phyloP scores from a whole-genome alignment of 2,888 invertebrate species.

The Podabrus alpinus region DNA sequence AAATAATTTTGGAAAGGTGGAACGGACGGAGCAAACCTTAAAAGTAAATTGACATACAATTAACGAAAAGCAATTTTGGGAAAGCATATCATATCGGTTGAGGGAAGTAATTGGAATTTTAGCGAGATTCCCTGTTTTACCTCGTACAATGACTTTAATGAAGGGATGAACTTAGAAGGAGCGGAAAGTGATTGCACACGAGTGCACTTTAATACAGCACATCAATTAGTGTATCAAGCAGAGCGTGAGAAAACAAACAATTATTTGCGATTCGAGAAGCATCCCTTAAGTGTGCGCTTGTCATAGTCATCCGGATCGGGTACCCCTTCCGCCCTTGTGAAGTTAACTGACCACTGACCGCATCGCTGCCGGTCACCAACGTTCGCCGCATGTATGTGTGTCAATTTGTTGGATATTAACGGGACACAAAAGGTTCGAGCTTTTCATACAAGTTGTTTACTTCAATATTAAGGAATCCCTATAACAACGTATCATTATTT shows the following conservation, averaged over 20 bases:
- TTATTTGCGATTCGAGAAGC: conserved; percentile 52
- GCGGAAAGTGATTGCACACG: conserved; percentile 48
- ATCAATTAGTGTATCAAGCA: conserved; percentile 56
- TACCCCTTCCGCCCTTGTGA: conserved; percentile 42
- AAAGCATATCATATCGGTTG: conserved; percentile 50
- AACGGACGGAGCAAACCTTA: not conserved
- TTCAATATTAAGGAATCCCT: conserved; percentile 49
- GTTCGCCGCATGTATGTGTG: conserved; percentile 46
- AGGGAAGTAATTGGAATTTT: conserved; percentile 48
- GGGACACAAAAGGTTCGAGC: conserved; percentile 43
- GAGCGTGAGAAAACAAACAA: conserved; percentile 58
- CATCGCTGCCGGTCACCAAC: conserved; percentile 40
- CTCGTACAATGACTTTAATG: conserved; percentile 47
- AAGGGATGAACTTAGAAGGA: conserved; percentile 47
- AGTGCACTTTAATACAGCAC: conserved; percentile 55
- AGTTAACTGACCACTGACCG: conserved; percentile 37
- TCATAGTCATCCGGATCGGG: conserved; percentile 51
- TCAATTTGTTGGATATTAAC: conserved; percentile 52
- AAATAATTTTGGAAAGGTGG: not conserved
- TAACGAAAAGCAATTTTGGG: conserved; percentile 43
- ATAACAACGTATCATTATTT: conserved; percentile 54
- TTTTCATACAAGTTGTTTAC: conserved; percentile 46
- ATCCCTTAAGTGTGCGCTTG: conserved; percentile 54
- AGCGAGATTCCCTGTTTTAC: conserved; percentile 49
- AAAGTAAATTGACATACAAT: conserved; percentile 28